Evolutionary conservation across 30 jellyfish, hydroid and myxozoan genomes (phyloP), one percentile per base, ranked within the genome.

Genomic region (Morbakka virulenta): DNA sequence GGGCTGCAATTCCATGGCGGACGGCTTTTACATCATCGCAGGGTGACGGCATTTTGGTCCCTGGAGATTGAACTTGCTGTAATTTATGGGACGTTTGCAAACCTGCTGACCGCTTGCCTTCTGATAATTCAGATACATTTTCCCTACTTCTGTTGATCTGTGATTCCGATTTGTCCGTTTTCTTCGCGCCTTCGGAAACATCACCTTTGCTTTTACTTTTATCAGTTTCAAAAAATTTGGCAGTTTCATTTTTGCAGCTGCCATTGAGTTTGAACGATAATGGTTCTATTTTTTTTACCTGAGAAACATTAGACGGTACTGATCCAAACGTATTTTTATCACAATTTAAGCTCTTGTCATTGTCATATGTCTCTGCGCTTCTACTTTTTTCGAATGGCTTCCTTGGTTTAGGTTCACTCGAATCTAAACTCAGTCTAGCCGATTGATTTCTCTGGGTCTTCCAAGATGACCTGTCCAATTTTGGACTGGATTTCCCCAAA

Each of bases 1-100:
- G 95, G 2, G 96, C 99, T 0, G 99, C 96, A 25, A 93, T 86
- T 17, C 99, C 97, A 32, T 94, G 97, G 2, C 91, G 83, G 32
- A 86, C 96, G 0, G 87, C 95, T 21, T 69, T 85, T 0, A 29
- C 28, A 25, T 23, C 32, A 14, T 52, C 68, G 23, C 80, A 36
- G 11, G 88, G 70, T 2, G 89, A 14, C 17, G 82, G 52, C 48
- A 80, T 72, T 36, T 85, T 50, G 25, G 91, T 61, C 23, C n/a
- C n/a, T n/a, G 35, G 17, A 83, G 87, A 3, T 62, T 14, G 21
- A 31, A 25, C 1, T 41, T 41, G 3, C 64, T 87, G 22, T 66
- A 62, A 32, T 64, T 71, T 34, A 29, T 9, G 17, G 13, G 57
- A 41, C 57, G 17, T 41, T 9, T 17, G 57, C 29, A 28, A 6